Evolutionary conservation across 2,113 vertebrate genomes (phyloP).

Genomic region (Fulmarus glacialis): DNA sequence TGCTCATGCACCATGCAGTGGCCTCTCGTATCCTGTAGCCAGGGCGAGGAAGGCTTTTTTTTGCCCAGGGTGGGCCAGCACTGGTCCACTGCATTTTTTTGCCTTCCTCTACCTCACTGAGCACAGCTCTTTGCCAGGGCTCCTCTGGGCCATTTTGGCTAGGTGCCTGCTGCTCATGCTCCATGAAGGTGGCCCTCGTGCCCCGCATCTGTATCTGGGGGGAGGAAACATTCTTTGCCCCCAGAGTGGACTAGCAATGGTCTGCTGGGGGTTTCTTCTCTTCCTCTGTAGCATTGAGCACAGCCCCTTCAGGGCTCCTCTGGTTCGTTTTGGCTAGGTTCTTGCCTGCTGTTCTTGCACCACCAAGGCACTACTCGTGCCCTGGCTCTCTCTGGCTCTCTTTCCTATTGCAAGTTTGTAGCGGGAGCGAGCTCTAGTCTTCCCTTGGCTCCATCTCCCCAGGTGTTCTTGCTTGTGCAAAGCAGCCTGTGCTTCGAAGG

Average conservation of each 20-base stretch:
- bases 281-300: background rate
- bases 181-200: background rate
- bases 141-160: background rate
- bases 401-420: background rate
- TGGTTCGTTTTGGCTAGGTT: background rate
- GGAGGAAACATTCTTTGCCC: background rate
- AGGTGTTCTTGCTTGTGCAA: background rate
- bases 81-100: background rate
- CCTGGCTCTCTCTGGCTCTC: background rate
- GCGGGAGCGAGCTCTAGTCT: background rate
- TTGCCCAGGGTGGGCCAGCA: background rate
- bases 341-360: background rate
- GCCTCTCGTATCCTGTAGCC: background rate
- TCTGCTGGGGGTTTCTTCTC: background rate
- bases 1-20: background rate
- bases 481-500: background rate
- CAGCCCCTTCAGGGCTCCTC: background rate
- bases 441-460: background rate
- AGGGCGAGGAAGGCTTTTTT: background rate
- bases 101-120: background rate
- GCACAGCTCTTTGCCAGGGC: background rate
- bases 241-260: fast-evolving
- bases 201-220: background rate
- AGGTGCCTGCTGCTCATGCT: background rate
- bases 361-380: background rate